These are phyloP conservation scores for Philantomba maxwellii DNA, from an alignment of 2,113 vertebrate species.

Conservation along the genomic window DNA sequence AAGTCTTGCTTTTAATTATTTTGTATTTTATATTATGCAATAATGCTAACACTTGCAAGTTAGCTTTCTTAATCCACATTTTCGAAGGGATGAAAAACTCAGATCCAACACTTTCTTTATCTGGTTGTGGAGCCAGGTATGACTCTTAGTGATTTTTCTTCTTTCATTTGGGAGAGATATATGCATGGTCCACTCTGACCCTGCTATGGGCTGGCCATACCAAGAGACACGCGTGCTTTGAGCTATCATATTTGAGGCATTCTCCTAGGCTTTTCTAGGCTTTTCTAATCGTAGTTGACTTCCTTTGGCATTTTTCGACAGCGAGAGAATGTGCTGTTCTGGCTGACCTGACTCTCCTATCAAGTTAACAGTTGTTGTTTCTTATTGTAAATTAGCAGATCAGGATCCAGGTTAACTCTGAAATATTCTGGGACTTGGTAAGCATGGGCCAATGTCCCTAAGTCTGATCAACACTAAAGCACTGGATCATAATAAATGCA, in stretches of 20 bases:
- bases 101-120: neutral
- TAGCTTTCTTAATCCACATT: conserved; percentile 1
- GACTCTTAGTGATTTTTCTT: neutral
- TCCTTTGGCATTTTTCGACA: conserved; percentile 5
- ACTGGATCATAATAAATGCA: conserved; percentile 19
- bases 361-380: conserved; percentile 22
- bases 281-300: conserved; percentile 17
- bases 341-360: neutral
- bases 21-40: neutral
- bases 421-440: conserved; percentile 16
- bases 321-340: conserved; percentile 9
- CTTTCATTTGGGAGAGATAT: conserved; percentile 34
- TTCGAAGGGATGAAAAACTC: neutral
- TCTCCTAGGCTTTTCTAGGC: neutral
- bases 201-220: neutral
- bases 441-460: neutral
- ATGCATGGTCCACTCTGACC: neutral
- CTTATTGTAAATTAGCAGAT: conserved; percentile 38
- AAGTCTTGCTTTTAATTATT: neutral
- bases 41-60: neutral
- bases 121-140: neutral
- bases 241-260: neutral
- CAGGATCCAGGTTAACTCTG: neutral
- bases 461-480: conserved; percentile 18
- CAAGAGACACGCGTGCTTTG: conserved; percentile 17